Percentiles rank a stretch among this genome's conserved stretches.
Evolutionary conservation across 1,140 invertebrate genomes (phyloP).

Genomic region (Bombus sylvicola): DNA sequence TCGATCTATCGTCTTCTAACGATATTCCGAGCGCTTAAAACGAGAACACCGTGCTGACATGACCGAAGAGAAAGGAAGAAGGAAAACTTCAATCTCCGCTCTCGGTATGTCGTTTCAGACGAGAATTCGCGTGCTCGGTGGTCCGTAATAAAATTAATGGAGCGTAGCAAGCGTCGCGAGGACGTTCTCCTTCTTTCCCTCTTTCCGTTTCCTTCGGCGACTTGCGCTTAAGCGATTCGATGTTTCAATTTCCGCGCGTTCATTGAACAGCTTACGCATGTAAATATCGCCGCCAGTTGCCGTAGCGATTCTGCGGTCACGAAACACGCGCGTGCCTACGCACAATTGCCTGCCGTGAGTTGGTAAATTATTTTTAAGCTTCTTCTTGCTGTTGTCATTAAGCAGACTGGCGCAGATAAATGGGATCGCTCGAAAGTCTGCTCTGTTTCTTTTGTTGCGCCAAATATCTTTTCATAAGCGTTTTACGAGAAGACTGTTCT

Average conservation of each 20-base stretch:
- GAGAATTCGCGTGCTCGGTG: constrained; percentile 60
- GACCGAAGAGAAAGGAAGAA: neutral
- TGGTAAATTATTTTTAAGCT: constrained; percentile 21
- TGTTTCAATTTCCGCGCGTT: constrained; percentile 67
- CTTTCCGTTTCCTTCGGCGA: constrained; percentile 58
- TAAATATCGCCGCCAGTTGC: neutral
- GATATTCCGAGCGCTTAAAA: neutral
- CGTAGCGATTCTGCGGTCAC: neutral
- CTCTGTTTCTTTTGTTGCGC: no score
- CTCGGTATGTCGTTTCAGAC: constrained; percentile 47
- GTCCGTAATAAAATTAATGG: constrained; percentile 76
- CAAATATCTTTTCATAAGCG: no score
- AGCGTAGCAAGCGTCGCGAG: constrained; percentile 63
- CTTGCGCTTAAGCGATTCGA: constrained; percentile 66
- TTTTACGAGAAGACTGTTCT: no score
- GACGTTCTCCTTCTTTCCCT: constrained; percentile 60
- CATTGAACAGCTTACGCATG: neutral
- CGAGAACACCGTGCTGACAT: neutral
- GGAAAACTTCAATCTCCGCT: constrained; percentile 16
- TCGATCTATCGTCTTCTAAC: neutral
- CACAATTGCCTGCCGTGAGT: neutral
- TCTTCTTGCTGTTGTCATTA: neutral
- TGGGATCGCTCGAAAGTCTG: no score
- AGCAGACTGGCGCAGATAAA: no score
- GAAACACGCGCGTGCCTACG: neutral